A percentile compares a stretch with the other conserved stretches of the same genome.
These are phyloP conservation scores for Trimorus sp. DNA, from an alignment of 2,888 invertebrate genomes.

Conservation along the genomic window DNA sequence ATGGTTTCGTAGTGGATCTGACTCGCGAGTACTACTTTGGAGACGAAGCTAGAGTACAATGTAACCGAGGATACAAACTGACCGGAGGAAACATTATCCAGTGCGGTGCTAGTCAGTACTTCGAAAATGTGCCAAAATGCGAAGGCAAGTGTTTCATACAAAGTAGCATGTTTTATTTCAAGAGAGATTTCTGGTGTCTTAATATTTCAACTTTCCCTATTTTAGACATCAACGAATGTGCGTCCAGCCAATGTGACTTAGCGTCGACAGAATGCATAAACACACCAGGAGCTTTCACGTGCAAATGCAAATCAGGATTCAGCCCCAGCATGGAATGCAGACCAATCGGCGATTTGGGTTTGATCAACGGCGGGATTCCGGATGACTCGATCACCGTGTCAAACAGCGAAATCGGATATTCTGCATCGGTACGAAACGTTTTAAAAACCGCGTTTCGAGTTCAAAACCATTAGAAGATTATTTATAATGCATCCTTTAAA, in stretches of 20 bases:
- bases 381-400: slow-evolving; percentile 95
- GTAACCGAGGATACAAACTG: slow-evolving; percentile 94
- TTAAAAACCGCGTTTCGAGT: too few species aligned
- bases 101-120: slow-evolving; percentile 92
- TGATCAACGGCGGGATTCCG: slow-evolving; percentile 93
- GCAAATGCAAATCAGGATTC: slow-evolving; percentile 93
- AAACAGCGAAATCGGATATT: slow-evolving; percentile 90
- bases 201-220: background rate
- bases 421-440: slow-evolving; percentile 85
- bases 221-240: slow-evolving; percentile 93
- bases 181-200: background rate
- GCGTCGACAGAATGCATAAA: slow-evolving; percentile 96
- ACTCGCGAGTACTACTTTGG: slow-evolving; percentile 90
- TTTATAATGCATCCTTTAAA: background rate
- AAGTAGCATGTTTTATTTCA: background rate
- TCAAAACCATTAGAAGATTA: too few species aligned
- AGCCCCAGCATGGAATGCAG: slow-evolving; percentile 93
- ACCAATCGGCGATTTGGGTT: slow-evolving; percentile 93
- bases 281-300: slow-evolving; percentile 93
- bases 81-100: slow-evolving; percentile 91
- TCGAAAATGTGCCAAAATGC: slow-evolving; percentile 92
- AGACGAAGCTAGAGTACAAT: slow-evolving; percentile 95
- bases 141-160: slow-evolving; percentile 83
- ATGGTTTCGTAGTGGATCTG: slow-evolving; percentile 92
- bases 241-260: slow-evolving; percentile 93